Base-by-base conservation (phyloP, 2,888 invertebrate genomes). In the Phasia obesa region DNA sequence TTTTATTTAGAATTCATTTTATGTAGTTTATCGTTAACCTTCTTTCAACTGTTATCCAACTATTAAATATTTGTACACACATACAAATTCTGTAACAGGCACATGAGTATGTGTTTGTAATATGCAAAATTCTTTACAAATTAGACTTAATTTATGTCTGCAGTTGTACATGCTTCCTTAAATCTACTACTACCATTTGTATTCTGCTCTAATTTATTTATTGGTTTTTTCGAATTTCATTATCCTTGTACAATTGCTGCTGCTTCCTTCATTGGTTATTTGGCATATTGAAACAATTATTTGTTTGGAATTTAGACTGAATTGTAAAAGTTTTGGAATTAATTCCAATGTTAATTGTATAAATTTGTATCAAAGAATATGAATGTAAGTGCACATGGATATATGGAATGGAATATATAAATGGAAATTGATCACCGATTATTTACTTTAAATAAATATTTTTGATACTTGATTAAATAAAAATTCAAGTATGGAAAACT, bases 71-170 rank as follows among this genome's bases (percentile, higher is more conserved):
- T 11, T 35, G 2, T 5, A 35, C 9, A 35, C 11, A 35, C 31
- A 31, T 31, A 4, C n/a, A n/a, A n/a, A n/a, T n/a, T n/a, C n/a
- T n/a, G n/a, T n/a, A 35, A 5, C 2, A 11, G 9, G 35, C 35
- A 11, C 11, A 35, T 11, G 11, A 35, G 11, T 11, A 35, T n/a
- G 42, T 42, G 4, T 42, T 15, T 42, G 42, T 42, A n/a, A 4
- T 13, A n/a, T 42, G 15, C 42, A 42, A 27, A 42, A 62, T 47
- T 47, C 62, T 13, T 62, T 6, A 19, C 47, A 44, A 44, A 55
- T 44, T 69, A 35, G n/a, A 57, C 31, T 31, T 57, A 69, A 69
- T 57, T 69, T 69, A 69, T 69, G 27, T 44, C 44, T 44, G 55
- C 55, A 69, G 27, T 47, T 42, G 38, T 21, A 57, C 23, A 27